A percentile compares a stretch with the other conserved stretches of the same genome.
Conservation (phyloP, 2,113 vertebrate species). For the Typhlomys cinereus region DNA sequence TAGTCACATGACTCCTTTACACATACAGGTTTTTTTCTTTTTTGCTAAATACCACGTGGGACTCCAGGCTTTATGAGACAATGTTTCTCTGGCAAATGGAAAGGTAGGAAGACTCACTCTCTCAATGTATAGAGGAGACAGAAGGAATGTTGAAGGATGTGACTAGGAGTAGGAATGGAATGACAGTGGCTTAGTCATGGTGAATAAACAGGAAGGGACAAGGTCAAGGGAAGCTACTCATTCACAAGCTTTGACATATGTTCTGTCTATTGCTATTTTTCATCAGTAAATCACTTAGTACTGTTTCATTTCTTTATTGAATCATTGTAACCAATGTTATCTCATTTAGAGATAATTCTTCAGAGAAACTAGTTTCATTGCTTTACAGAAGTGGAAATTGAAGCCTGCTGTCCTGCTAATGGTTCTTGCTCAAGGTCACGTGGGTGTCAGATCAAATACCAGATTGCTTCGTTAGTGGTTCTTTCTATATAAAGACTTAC, state of each 20-base stretch:
- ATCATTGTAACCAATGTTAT: too few relatives aligned
- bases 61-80: neutral
- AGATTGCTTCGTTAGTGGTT: neutral
- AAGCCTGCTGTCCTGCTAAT: neutral
- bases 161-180: neutral
- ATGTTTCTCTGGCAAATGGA: neutral
- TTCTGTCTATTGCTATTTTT: neutral
- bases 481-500: neutral
- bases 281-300: neutral
- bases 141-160: neutral
- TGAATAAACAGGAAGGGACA: neutral
- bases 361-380: neutral
- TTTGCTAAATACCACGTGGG: neutral
- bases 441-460: neutral
- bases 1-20: neutral
- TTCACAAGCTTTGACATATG: neutral
- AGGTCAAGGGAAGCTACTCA: neutral
- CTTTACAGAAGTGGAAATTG: constrained; percentile 6
- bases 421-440: neutral
- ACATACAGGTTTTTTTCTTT: neutral
- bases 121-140: neutral
- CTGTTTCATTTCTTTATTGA: neutral
- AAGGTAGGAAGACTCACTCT: neutral
- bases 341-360: constrained; percentile 4
- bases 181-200: neutral